Evolutionary conservation across 2,113 vertebrate species (phyloP).

Genomic region (Vimba vimba): DNA sequence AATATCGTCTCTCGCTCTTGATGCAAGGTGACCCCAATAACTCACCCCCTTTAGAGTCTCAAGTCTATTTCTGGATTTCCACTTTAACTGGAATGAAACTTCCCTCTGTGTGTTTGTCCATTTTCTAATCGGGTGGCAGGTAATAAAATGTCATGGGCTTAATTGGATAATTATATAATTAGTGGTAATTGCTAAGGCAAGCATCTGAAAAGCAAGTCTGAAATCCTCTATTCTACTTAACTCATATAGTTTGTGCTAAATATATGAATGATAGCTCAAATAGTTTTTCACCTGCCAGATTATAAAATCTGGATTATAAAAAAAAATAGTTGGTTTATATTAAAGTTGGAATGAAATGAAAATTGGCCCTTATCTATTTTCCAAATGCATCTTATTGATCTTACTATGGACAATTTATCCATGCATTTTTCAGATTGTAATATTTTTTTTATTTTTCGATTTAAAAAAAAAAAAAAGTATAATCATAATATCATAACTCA

Average conservation of each 20-base stretch:
- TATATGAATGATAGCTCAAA: neutral
- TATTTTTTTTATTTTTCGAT: neutral
- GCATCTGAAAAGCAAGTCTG: too few species aligned
- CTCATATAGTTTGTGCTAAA: neutral
- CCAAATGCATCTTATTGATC: neutral
- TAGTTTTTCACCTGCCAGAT: too few species aligned
- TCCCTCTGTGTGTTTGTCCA: conserved; percentile 49
- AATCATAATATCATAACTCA: neutral
- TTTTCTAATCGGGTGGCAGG: conserved; percentile 61
- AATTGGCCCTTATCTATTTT: neutral
- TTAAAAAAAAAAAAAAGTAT: too few species aligned
- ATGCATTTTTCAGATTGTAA: neutral
- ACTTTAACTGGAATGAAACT: conserved; percentile 64
- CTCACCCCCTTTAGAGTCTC: conserved; percentile 72
- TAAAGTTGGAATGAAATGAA: too few species aligned
- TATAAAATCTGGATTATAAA: too few species aligned
- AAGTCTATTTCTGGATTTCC: conserved; percentile 75
- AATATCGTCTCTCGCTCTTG: conserved; percentile 75
- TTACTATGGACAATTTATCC: neutral
- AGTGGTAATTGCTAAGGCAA: neutral
- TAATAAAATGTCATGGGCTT: conserved; percentile 7
- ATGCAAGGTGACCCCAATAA: conserved; percentile 85
- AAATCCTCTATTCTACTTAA: too few species aligned
- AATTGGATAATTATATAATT: conserved; percentile 26
- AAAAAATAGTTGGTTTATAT: too few species aligned